phyloP scores from a whole-genome alignment of 53 echinoderm and acorn worm genomes.

The Echinometra lucunter region DNA sequence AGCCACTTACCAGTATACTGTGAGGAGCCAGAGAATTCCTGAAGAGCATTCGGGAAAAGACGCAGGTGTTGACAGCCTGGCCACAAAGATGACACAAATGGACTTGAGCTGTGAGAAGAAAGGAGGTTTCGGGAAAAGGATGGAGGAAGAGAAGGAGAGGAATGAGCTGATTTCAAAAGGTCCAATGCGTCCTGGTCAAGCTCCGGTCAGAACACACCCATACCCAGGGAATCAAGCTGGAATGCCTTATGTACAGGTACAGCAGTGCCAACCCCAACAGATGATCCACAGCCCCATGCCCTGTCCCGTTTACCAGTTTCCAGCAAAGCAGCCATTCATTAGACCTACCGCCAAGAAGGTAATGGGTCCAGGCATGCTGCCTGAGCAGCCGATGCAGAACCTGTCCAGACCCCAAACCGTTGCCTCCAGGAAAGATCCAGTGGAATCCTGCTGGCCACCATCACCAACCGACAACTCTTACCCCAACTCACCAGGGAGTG shows the following conservation, averaged over 20 bases:
- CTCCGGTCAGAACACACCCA: not conserved
- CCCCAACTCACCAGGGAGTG: slow-evolving; percentile 7
- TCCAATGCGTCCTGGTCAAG: not conserved
- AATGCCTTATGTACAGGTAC: not conserved
- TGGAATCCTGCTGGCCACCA: slow-evolving; percentile 34
- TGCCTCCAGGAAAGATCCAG: not conserved
- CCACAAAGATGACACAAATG: slow-evolving; percentile 4
- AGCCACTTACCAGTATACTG: not conserved
- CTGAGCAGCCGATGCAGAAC: slow-evolving; percentile 13
- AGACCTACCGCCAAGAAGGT: not conserved
- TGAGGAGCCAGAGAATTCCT: not conserved
- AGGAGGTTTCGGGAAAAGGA: slow-evolving; percentile 26
- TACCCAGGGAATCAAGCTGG: not conserved
- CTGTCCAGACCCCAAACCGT: not conserved
- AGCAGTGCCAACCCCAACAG: not conserved
- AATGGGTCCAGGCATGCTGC: slow-evolving; percentile 5
- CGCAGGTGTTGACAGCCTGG: not conserved
- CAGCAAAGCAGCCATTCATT: not conserved
- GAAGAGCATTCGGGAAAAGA: not conserved
- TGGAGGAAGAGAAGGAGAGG: slow-evolving; percentile 19
- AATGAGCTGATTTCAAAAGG: slow-evolving; percentile 25
- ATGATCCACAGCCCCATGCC: not conserved
- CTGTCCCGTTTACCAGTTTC: not conserved
- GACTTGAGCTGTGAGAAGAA: not conserved
- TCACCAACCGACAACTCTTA: slow-evolving; percentile 38